Evolutionary conservation across 2,888 invertebrate species (phyloP), one percentile per base, ranked within the genome.

Genomic region (Seira musarum): DNA sequence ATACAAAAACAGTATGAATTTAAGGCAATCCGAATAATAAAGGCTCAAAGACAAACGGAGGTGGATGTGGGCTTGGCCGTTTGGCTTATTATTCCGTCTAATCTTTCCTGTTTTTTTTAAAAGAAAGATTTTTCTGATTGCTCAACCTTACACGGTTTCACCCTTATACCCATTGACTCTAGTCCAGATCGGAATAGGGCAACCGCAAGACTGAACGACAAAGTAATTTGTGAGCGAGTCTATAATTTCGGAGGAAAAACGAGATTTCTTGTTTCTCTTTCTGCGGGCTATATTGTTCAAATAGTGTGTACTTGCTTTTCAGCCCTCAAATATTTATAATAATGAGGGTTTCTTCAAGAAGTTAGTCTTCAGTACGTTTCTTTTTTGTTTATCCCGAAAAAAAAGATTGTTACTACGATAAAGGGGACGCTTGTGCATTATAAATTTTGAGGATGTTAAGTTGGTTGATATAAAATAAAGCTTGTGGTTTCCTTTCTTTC

Each of bases 141-240:
- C 30, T n/a, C n/a, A n/a, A n/a, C n/a, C n/a, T n/a, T n/a, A n/a
- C n/a, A n/a, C n/a, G n/a, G n/a, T n/a, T n/a, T n/a, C n/a, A n/a
- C n/a, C n/a, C n/a, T n/a, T n/a, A n/a, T n/a, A n/a, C n/a, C n/a
- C n/a, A n/a, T n/a, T n/a, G n/a, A n/a, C n/a, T n/a, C n/a, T n/a
- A n/a, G n/a, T n/a, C n/a, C n/a, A n/a, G n/a, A n/a, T n/a, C n/a
- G n/a, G n/a, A n/a, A n/a, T n/a, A n/a, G n/a, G n/a, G n/a, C n/a
- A n/a, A 30, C 30, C 30, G 8, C 30, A 30, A 30, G 53, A n/a
- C 53, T 3, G 53, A 13, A 53, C 53, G 15, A 53, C 53, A 13
- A 53, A 53, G 53, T 53, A 53, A 53, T 53, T 53, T 53, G 53
- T 17, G 53, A 53, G 53, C 15, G 17, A 53, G 53, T 53, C 17